Base-by-base conservation (phyloP, 2,888 invertebrate species). In the Hirtodrosophila alboralis region DNA sequence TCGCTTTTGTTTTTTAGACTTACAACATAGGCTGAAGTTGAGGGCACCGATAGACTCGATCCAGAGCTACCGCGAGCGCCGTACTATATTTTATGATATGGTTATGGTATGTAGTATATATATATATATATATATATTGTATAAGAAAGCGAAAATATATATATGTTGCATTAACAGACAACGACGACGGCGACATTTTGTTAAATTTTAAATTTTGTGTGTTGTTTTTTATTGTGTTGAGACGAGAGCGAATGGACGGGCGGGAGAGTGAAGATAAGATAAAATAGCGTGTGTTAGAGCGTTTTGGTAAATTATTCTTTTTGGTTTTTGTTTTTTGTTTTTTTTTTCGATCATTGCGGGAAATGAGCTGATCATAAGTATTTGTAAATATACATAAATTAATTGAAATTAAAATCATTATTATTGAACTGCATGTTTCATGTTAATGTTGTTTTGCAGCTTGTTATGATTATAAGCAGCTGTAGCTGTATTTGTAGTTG, bases 1-100 rank as follows among this genome's bases (percentile, higher is more conserved):
- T 40, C 34, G 30, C 48, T 54, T 80, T 73, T 80, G 87, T 88
- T 88, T 87, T 88, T 87, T 89, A 91, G 91, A 93, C 93, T 93
- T 93, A 93, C 93, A 91, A 92, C 93, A 92, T 92, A 92, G 89
- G 92, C 93, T 88, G 93, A 95, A 90, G 94, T 92, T 89, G 95
- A 94, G 91, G 95, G 95, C 92, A 95, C 95, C 92, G 95, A 95
- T 91, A 95, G 93, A 92, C 95, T 95, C 92, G 95, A 95, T 93
- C 95, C 95, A 92, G 93, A 93, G 89, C 93, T 93, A 92, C 93
- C 93, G 87, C 93, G 92, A 90, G 93, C 92, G 91, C 81, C 81
- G 59, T 83, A 83, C 81, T 83, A 75, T 27, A 67, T 43, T 33
- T 92, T 91, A n/a, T n/a, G n/a, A n/a, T n/a, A n/a, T 93, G 93